Conservation (phyloP, 2,113 vertebrate species). For the Condylura cristata region DNA sequence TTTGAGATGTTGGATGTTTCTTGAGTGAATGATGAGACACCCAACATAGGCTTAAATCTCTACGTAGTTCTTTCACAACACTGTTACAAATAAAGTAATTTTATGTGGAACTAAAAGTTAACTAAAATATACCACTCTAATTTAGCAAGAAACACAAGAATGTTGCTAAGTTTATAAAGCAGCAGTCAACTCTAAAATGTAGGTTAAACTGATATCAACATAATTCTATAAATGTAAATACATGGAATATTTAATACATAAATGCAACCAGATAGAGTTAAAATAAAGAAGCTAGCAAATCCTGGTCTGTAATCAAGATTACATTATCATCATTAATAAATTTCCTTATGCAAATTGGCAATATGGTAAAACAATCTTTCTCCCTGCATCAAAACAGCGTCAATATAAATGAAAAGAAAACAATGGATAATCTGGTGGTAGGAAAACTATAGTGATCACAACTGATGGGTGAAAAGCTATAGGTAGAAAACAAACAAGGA, state of each 20-base stretch:
- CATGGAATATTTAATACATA: background rate
- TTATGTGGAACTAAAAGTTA: background rate
- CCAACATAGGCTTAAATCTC: background rate
- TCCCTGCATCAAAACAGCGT: background rate
- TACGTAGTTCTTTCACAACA: background rate
- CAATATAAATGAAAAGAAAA: background rate
- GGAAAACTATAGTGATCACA: too few species aligned
- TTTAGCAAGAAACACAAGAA: background rate
- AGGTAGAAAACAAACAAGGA: too few species aligned
- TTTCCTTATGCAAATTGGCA: background rate
- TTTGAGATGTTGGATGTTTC: background rate
- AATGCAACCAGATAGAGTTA: background rate
- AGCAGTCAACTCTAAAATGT: background rate
- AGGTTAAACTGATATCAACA: background rate
- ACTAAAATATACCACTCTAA: background rate
- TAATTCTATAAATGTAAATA: background rate
- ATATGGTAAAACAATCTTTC: background rate
- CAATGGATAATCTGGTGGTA: background rate
- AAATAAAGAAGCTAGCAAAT: background rate
- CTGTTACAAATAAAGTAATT: background rate
- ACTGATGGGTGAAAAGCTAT: too few species aligned
- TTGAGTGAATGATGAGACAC: background rate
- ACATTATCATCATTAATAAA: background rate
- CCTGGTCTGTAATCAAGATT: background rate
- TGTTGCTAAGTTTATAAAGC: background rate